Evolutionary conservation across 2,888 invertebrate species (phyloP).

Genomic region (Plebejus argus): DNA sequence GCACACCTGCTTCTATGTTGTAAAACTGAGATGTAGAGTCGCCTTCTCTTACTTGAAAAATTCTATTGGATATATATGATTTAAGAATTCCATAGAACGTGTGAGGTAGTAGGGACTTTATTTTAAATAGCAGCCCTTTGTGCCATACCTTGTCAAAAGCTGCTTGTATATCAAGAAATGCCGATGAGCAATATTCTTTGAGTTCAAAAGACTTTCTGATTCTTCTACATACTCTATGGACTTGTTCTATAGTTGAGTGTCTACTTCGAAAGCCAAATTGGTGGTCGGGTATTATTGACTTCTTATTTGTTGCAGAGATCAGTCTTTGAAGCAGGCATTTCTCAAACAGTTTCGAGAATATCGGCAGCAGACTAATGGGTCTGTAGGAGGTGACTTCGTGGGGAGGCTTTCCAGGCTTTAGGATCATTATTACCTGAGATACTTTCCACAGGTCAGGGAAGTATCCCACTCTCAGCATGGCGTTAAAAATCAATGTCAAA

Average conservation of each 20-base stretch:
- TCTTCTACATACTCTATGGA: slow-evolving; percentile 16
- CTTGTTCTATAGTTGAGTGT: slow-evolving; percentile 32
- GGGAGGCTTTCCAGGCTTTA: too few relatives aligned
- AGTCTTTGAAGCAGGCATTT: too few relatives aligned
- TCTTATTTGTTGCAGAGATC: too few relatives aligned
- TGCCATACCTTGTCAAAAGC: neutral
- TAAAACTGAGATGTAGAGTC: neutral
- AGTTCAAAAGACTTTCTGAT: slow-evolving; percentile 20
- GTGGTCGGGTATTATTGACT: slow-evolving; percentile 12
- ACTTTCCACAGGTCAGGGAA: too few relatives aligned
- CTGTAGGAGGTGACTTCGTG: too few relatives aligned
- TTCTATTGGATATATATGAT: slow-evolving; percentile 25
- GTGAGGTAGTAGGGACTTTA: slow-evolving; percentile 23
- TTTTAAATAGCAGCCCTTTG: slow-evolving; percentile 31
- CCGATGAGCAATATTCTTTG: slow-evolving; percentile 17
- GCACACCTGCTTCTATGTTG: neutral
- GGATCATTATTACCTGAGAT: too few relatives aligned
- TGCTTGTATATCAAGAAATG: slow-evolving; percentile 16
- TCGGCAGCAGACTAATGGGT: too few relatives aligned
- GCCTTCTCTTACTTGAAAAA: slow-evolving; percentile 21
- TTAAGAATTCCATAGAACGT: slow-evolving; percentile 18
- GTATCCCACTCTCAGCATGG: too few relatives aligned
- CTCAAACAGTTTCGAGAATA: too few relatives aligned
- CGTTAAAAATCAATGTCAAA: too few relatives aligned
- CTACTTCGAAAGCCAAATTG: slow-evolving; percentile 33